Evolutionary conservation across 1,140 invertebrate species (phyloP).

Genomic region (Copidosoma floridanum): DNA sequence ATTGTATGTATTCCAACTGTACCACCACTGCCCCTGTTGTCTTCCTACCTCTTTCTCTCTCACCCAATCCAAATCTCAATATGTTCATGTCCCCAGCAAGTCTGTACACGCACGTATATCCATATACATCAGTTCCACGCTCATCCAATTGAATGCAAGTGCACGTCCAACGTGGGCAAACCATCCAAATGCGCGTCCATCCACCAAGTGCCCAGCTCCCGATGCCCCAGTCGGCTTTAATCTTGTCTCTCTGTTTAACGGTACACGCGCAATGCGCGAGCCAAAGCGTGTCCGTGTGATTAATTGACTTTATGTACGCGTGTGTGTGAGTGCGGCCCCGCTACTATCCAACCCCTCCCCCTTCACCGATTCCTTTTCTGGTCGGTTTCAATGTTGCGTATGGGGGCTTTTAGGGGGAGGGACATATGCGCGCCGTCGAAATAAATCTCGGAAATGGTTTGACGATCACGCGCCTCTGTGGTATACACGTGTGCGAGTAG

Average conservation of each 20-base stretch:
- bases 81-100: no score
- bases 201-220: neutral
- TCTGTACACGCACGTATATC: neutral
- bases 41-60: neutral
- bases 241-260: constrained; percentile 16
- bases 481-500: neutral
- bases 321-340: neutral
- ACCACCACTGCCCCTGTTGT: neutral
- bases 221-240: neutral
- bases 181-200: no score
- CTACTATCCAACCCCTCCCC: no score
- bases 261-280: constrained; percentile 9
- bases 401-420: neutral
- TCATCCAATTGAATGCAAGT: neutral
- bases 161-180: neutral
- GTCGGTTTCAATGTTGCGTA: no score
- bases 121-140: no score
- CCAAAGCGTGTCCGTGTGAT: constrained; percentile 8
- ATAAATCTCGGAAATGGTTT: neutral
- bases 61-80: neutral
- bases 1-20: no score
- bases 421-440: constrained; percentile 3
- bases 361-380: no score
- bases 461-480: neutral
- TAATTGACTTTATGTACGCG: constrained; percentile 18